Base-by-base conservation (phyloP, 2,113 vertebrate species). In the Cardinalis cardinalis region DNA sequence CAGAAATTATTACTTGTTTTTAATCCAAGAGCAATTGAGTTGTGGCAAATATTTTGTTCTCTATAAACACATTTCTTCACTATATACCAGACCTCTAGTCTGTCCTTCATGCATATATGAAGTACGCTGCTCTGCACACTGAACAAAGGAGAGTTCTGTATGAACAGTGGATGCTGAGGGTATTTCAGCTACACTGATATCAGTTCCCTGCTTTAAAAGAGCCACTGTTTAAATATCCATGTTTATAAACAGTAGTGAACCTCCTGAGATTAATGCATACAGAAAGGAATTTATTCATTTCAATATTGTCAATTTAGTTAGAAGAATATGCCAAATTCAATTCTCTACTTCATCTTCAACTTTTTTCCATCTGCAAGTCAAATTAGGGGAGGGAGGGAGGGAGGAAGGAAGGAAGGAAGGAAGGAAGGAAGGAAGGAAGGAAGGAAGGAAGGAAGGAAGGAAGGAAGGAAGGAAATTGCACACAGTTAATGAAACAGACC, bases 401-500 rank as follows among this genome's bases (percentile, higher is more conserved):
- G 5, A 52, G 26, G 28, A 12, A 53, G 52, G 52, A 29, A 29
- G 51, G 51, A 8, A 31, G 52, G 52, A 31, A 31, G 51, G 10
- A 18, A 18, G 51, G 51, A 31, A 52, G 28, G 28, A 11, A 29
- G 28, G 16, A 7, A 29, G 28, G 51, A 7, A 31, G 51, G 28
- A 18, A 18, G 52, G 52, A 8, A 31, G 28, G 29, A 20, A 53
- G 53, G 19, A 32, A 20, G 52, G 52, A 20, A 55, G 52, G 31
- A 32, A 32, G 52, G 11, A 9, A n/a, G 53, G 31, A 32, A 32
- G 31, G 29, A 8, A 55, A 38, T 9, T 38, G 38, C 38, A 46
- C 72, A 63, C 53, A 90, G 70, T 72, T 79, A 90, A 93, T 80
- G 92, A 94, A 91, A 74, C 74, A 90, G 83, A 92, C 26, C 9